Conservation (phyloP, 2,113 vertebrate genomes). For the Anguilla japonica region DNA sequence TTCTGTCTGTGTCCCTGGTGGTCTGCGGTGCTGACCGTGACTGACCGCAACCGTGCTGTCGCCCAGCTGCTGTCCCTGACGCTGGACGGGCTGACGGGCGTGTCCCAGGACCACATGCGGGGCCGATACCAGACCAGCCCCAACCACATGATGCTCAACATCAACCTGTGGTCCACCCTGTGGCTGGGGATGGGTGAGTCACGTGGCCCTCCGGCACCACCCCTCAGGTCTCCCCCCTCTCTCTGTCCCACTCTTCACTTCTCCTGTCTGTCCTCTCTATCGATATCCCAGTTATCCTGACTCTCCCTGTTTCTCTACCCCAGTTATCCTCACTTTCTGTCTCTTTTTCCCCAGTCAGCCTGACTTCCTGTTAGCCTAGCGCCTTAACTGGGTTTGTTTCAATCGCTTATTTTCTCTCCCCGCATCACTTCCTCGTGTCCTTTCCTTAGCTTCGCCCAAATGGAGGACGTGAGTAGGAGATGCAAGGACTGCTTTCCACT, state of each 20-base stretch:
- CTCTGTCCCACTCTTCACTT: neutral
- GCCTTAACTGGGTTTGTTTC: too few relatives aligned
- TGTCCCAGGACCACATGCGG: slow-evolving; percentile 96
- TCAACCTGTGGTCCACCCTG: slow-evolving; percentile 92
- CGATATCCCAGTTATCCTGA: too few relatives aligned
- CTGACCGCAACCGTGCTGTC: neutral
- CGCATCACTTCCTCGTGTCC: too few relatives aligned
- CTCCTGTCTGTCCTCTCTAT: neutral
- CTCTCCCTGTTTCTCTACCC: too few relatives aligned
- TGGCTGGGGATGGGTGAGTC: slow-evolving; percentile 86
- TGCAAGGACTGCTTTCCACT: too few relatives aligned
- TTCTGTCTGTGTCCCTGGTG: neutral
- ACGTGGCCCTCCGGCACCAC: neutral
- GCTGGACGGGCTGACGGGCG: slow-evolving; percentile 91
- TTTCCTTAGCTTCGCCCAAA: too few relatives aligned
- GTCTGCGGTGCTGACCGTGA: neutral
- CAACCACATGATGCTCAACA: slow-evolving; percentile 97
- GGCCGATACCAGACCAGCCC: slow-evolving; percentile 86
- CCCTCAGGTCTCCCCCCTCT: too few relatives aligned
- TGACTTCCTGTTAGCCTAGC: neutral
- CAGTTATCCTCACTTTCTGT: too few relatives aligned
- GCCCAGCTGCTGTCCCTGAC: slow-evolving; percentile 86
- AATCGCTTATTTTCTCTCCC: too few relatives aligned
- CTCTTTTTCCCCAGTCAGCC: neutral
- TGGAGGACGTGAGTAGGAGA: too few relatives aligned